Base-by-base conservation (phyloP, 2,113 vertebrate genomes). In the Salvator merianae region DNA sequence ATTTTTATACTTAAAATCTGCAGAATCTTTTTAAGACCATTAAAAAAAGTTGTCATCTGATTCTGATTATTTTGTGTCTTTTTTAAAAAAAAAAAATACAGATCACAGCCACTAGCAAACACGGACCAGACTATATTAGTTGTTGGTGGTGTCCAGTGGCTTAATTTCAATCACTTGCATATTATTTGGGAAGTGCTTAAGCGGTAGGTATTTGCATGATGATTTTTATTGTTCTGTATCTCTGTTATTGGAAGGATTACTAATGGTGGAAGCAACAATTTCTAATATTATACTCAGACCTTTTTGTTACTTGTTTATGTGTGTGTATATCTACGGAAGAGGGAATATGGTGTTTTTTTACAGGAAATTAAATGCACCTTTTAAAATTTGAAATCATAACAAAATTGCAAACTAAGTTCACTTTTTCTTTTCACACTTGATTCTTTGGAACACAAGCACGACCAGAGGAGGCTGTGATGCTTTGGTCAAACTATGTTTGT, bases 91-190 rank as follows among this genome's bases (percentile, higher is more conserved):
- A n/a, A n/a, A n/a, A n/a, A 16, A 32, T 95, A 93, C 91, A 99
- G 98, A 94, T 98, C 98, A 78, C 95, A 82, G 90, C 98, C 98
- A 68, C 94, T 99, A 82, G 91, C 95, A 88, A 97, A 99, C 93
- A 97, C 97, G 3, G 86, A 94, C 72, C 95, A 94, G 93, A 99
- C 98, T 0, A 96, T 98, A 85, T 94, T 99, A 93, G 97, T 99
- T 82, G 97, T 97, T 93, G 98, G 98, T 81, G 98, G 98, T 43
- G 98, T 99, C 91, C 98, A 99, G 93, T 99, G 98, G 98, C 97
- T 99, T 76, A 98, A 96, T 93, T 94, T 95, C 68, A 95, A 97
- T 91, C 98, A 99, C 87, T 93, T 99, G 91, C 95, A 94, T 89
- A 98, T 97, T 81, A 95, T 99, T 89, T 95, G 95, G 68, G 97